Evolutionary conservation across 2,888 invertebrate species (phyloP).

Genomic region (Melanotus villosus): DNA sequence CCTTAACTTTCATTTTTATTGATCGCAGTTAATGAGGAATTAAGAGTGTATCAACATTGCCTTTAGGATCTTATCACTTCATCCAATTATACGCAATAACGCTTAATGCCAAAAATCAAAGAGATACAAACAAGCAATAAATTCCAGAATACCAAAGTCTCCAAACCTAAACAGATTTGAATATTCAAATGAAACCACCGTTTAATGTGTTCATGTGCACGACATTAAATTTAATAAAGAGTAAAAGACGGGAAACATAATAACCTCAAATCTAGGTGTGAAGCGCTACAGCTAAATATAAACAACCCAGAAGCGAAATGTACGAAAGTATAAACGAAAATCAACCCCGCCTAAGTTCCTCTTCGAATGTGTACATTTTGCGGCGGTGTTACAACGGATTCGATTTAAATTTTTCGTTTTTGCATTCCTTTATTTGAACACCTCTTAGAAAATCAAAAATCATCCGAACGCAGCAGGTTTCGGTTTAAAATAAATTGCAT

Average conservation of each 20-base stretch:
- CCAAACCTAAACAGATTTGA: conserved; percentile 20
- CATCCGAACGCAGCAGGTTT: neutral
- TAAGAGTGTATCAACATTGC: too few species aligned
- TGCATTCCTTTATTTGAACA: too few species aligned
- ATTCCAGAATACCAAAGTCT: too few species aligned
- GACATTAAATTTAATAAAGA: conserved; percentile 32
- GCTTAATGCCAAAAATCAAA: too few species aligned
- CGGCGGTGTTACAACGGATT: neutral
- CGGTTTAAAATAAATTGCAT: neutral
- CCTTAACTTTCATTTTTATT: too few species aligned
- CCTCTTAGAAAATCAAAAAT: too few species aligned
- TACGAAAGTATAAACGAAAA: conserved; percentile 8
- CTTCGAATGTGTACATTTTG: too few species aligned
- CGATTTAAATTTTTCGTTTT: conserved; percentile 7
- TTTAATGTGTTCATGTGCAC: conserved; percentile 29
- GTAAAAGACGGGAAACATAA: conserved; percentile 27
- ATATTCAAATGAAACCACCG: conserved; percentile 23
- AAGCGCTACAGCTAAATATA: conserved; percentile 28
- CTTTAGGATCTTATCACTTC: too few species aligned
- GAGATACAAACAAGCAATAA: conserved; percentile 20
- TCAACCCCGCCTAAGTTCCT: too few species aligned
- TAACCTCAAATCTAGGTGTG: conserved; percentile 19
- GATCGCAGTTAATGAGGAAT: too few species aligned
- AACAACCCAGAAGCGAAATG: conserved; percentile 14
- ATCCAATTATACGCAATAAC: too few species aligned